Evolutionary conservation across 2,797 vertebrate species (phyloP), one percentile per base, ranked within the genome.

Genomic region (Hylomyscus alleni): DNA sequence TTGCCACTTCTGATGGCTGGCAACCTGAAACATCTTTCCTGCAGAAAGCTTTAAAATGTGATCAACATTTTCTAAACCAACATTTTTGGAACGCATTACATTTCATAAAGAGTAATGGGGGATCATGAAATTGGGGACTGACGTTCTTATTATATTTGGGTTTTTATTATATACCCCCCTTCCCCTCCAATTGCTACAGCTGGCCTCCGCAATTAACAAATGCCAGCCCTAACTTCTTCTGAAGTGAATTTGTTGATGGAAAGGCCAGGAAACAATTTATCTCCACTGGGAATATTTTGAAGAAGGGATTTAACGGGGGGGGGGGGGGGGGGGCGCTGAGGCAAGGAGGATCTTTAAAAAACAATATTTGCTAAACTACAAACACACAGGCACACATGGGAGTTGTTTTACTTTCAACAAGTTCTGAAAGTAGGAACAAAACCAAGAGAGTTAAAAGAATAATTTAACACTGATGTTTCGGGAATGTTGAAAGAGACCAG

Each of bases 351-450:
- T 86, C 90, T 83, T 83, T 78, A n/a, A 89, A 96, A 60, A 93
- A 95, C 81, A 97, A 58, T 86, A 97, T 96, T 93, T 94, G 95
- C 84, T 95, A 86, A 97, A 96, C 96, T 85, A 94, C 97, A 97
- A 93, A 95, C 91, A 96, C 94, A 95, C 52, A 94, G 0, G 24
- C 86, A 96, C 97, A 97, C 97, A 97, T 93, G 97, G 96, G 96
- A 98, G 97, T 97, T 98, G 96, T 97, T 97, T 97, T 91, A 96
- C 93, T 97, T 98, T 97, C 96, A 97, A 95, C 94, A 93, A 97
- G 94, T 97, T 97, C 83, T 92, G 78, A 95, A 97, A 95, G 80
- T 62, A 92, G 90, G 95, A 95, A 94, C 89, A 91, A 96, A 93
- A 94, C 54, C 34, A 77, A 60, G 69, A 96, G 80, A 97, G 93